These are phyloP conservation scores for Spheniscus mendiculus DNA, from an alignment of 2,113 vertebrate species.

Conservation along the genomic window DNA sequence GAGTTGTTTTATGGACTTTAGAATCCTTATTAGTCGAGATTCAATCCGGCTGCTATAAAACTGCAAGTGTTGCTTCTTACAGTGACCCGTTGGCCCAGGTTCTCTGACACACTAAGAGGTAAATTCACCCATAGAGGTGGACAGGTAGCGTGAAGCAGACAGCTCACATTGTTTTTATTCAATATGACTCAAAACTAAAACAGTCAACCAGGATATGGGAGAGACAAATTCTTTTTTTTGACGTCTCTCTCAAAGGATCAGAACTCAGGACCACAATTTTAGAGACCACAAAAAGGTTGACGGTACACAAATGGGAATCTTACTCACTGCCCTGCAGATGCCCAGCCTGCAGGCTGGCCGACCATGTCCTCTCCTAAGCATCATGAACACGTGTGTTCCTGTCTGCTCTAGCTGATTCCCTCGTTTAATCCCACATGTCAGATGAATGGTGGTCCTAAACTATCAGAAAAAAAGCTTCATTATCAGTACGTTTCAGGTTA, in stretches of 20 bases:
- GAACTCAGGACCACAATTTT: background rate
- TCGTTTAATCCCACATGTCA: background rate
- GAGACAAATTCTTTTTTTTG: no score
- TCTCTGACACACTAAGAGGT: background rate
- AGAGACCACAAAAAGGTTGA: background rate
- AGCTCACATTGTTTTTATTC: background rate
- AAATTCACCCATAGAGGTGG: background rate
- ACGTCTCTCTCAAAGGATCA: background rate
- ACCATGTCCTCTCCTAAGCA: background rate
- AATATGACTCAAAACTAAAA: background rate
- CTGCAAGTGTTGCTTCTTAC: background rate
- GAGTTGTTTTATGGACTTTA: background rate
- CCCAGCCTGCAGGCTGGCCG: background rate
- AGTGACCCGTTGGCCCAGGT: background rate
- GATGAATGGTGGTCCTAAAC: background rate
- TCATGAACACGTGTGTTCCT: fast-evolving
- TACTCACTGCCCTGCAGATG: background rate
- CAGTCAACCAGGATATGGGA: background rate
- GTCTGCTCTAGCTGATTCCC: background rate
- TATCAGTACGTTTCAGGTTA: background rate
- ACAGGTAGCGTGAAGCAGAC: background rate
- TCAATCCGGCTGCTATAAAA: background rate
- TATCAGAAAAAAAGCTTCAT: background rate
- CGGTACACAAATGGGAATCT: background rate
- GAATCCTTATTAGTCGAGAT: background rate